Conservation (phyloP, 1,140 invertebrate genomes). For the Trichomalopsis sarcophagae region DNA sequence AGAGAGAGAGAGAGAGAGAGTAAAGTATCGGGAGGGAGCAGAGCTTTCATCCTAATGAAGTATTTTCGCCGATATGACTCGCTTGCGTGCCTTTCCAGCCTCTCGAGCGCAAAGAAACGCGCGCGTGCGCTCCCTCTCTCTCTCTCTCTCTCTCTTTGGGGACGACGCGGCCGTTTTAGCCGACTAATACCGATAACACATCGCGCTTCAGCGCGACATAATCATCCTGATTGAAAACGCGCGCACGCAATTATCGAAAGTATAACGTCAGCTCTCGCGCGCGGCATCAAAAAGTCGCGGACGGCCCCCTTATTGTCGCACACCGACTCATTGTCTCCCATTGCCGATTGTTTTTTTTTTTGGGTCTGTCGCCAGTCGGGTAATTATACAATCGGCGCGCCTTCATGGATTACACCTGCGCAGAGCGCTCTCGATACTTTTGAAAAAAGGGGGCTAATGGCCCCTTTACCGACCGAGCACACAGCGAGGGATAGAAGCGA, state of each 20-base stretch:
- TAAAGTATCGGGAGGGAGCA: constrained; percentile 17
- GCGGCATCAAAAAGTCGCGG: too few species aligned
- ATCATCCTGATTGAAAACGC: constrained; percentile 44
- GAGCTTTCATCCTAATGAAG: constrained; percentile 72
- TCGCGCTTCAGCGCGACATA: background rate
- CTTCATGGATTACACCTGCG: constrained; percentile 13
- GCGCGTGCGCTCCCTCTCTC: constrained; percentile 15
- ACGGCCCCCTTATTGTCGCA: too few species aligned
- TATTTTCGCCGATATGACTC: constrained; percentile 56
- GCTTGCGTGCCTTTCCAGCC: constrained; percentile 33
- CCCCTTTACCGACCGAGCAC: background rate
- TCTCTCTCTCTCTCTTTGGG: constrained; percentile 23
- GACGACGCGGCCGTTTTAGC: constrained; percentile 1
- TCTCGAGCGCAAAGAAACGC: constrained; percentile 49
- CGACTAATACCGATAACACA: constrained; percentile 22
- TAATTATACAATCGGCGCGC: background rate
- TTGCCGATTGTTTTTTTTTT: constrained; percentile 5
- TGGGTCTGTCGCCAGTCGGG: background rate
- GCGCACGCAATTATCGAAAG: background rate
- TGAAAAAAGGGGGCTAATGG: background rate
- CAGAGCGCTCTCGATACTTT: background rate
- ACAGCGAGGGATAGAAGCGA: background rate
- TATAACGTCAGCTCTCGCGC: background rate
- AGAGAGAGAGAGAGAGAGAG: constrained; percentile 55
- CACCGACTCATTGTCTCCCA: too few species aligned